Conservation (phyloP, 2,113 vertebrate species). For the Ascaphus truei region DNA sequence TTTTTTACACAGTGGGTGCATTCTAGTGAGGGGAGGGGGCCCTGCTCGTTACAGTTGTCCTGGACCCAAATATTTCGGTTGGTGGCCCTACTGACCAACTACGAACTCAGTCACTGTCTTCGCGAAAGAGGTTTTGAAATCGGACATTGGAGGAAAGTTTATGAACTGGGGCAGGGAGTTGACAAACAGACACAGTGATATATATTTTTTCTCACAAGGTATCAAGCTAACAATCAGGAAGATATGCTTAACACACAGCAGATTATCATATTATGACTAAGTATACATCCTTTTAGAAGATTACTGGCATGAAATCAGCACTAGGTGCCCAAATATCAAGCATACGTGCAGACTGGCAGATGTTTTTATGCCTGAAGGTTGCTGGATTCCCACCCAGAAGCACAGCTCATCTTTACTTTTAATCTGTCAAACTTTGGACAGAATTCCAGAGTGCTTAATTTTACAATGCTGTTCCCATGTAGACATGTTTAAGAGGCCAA, state of each 20-base stretch:
- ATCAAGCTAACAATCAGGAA: slow-evolving; percentile 1
- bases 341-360: slow-evolving; percentile 22
- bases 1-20: no score
- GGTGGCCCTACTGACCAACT: no score
- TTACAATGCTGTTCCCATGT: not conserved
- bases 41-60: no score
- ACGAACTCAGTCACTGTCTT: no score
- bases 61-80: no score
- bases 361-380: not conserved
- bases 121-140: no score
- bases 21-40: no score
- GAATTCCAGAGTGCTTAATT: not conserved
- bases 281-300: slow-evolving; percentile 12
- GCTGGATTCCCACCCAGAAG: not conserved
- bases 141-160: no score
- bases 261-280: slow-evolving; percentile 13
- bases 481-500: no score
- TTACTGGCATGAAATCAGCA: slow-evolving; percentile 1
- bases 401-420: not conserved
- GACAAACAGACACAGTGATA: no score
- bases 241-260: slow-evolving; percentile 7
- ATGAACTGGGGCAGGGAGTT: no score
- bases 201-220: no score
- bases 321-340: not conserved
- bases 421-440: not conserved